Evolutionary conservation across 2,888 invertebrate genomes (phyloP), one percentile per base, ranked within the genome.

Genomic region (Alloplasta piceator): DNA sequence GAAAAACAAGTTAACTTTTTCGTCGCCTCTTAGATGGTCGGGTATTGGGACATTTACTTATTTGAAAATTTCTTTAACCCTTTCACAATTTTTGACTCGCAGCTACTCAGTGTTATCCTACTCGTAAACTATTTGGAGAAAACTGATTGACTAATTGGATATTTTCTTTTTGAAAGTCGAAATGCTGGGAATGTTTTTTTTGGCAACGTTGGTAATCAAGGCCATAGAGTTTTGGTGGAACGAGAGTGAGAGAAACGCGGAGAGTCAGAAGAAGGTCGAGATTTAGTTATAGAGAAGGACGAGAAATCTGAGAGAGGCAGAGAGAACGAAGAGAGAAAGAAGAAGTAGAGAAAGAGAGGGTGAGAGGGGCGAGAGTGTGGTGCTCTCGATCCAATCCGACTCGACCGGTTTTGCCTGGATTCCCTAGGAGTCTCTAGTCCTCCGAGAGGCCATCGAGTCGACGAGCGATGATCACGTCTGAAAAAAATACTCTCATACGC

Each of bases 351-450:
- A 70, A 71, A 58, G 70, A 63, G 41, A 60, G 56, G 38, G 16
- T 16, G 56, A 55, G 56, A 66, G 56, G 63, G 77, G 78, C 78
- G 74, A 83, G 84, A 83, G 85, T 82, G 85, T 86, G 85, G 84
- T 86, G 86, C 86, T 85, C 86, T 88, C 87, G 88, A 91, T 91
- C 74, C 60, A 71, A 81, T 81, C 91, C 84, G 88, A 90, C 91
- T 90, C 86, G 91, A 92, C 91, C 91, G 91, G 91, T 92, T 91
- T 90, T 89, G 87, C 85, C 84, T 82, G 88, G 87, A 91, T 89
- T 91, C 90, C 87, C 91, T 91, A 91, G 91, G 90, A 91, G 90
- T 90, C 79, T 89, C 89, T 89, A 90, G 90, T 87, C 89, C 88
- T 90, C 87, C 86, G 86, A 78, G 75, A 85, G 82, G 72, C 74